These are phyloP conservation scores for Halcyon smyrnensis DNA, from an alignment of 2,797 vertebrate species.

Conservation along the genomic window DNA sequence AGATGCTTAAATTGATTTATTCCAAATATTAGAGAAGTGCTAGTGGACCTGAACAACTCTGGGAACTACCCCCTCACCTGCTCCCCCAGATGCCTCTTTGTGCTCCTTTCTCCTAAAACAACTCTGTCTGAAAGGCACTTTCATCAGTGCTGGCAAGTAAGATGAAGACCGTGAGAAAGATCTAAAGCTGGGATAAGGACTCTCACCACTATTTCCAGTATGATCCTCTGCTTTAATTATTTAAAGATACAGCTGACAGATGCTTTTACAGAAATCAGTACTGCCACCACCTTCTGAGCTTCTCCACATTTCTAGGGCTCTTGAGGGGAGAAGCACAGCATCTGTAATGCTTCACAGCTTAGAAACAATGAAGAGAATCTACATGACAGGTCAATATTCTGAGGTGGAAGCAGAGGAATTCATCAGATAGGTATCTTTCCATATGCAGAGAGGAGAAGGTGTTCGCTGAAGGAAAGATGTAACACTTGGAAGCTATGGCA, in stretches of 20 bases:
- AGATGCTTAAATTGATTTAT: neutral
- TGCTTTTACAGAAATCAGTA: neutral
- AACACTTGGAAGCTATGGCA: neutral
- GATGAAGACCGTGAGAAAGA: conserved; percentile 34
- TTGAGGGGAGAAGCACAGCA: neutral
- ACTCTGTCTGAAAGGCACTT: neutral
- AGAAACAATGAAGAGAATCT: neutral
- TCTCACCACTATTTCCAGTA: neutral
- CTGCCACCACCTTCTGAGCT: neutral
- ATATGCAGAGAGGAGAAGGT: neutral
- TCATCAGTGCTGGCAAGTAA: neutral
- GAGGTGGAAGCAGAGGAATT: neutral
- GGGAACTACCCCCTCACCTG: neutral
- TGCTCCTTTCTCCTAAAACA: neutral
- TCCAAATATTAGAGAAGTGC: neutral
- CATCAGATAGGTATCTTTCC: neutral
- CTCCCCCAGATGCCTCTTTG: fast-evolving
- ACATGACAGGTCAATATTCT: neutral
- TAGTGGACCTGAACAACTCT: neutral
- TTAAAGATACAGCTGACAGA: neutral
- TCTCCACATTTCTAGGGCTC: neutral
- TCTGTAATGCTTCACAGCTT: neutral
- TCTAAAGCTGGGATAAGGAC: neutral
- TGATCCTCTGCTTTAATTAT: neutral
- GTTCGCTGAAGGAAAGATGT: neutral